Base-by-base conservation (phyloP, 2,888 invertebrate species). In the Drosophila flavopinicola region DNA sequence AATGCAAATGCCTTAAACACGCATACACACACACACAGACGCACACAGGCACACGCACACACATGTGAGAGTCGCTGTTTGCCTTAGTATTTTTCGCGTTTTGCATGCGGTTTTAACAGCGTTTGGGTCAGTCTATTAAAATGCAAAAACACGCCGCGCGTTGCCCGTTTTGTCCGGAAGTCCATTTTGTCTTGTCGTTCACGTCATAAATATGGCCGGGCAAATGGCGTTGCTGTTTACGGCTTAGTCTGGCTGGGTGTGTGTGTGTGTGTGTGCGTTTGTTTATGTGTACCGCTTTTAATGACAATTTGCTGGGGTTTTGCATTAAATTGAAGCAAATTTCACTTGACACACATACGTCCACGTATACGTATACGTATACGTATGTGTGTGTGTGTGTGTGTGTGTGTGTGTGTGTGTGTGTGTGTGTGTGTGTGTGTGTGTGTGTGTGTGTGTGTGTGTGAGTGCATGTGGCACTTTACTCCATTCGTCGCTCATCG, bases 171-270 rank as follows among this genome's bases (percentile, higher is more conserved):
- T 53, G 49, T 38, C 56, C 88, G 83, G 83, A 84, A 86, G 88
- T 87, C 85, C 83, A 84, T 84, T 84, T 84, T 88, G 88, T 84
- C 83, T 84, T 84, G 86, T 86, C 83, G 88, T 79, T 84, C 83
- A 84, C 83, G 86, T 84, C 83, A 84, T 84, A 84, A 84, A 84
- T 84, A 86, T 86, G 71, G 69, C 66, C 65, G 42, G 59, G 61
- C 71, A 68, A 79, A 87, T 86, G 88, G 83, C 84, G 73, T 63
- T 49, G 54, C 80, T 73, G 69, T 85, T 78, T 76, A 83, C 67
- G 66, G 84, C 67, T 61, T 66, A 71, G 84, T 60, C 41, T 45
- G 51, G 30, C 37, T 17, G 17, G 49, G 35, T 38, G 20, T 20
- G 3, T 51, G 33, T 41, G 27, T 61, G 25, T 29, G 44, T 71